A percentile compares a stretch with the other conserved stretches of the same genome.
Conservation (phyloP, 2,797 vertebrate genomes). For the Monodelphis domestica region DNA sequence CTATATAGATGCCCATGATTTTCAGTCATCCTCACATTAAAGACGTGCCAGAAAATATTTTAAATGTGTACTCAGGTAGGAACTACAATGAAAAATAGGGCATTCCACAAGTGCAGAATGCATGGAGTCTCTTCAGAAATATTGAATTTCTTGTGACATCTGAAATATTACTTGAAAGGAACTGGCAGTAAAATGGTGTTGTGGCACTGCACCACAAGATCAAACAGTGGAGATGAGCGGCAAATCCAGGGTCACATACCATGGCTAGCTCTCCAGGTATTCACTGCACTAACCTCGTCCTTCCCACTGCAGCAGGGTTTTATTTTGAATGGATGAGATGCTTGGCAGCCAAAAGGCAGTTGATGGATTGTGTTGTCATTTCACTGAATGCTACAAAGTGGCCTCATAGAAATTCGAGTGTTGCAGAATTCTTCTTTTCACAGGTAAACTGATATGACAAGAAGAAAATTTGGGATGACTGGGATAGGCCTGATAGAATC, state of each 20-base stretch:
- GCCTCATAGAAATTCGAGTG: background rate
- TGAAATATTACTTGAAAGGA: conserved; percentile 32
- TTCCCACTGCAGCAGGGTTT: background rate
- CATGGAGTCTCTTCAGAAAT: conserved; percentile 41
- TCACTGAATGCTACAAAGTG: conserved; percentile 7
- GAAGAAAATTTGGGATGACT: conserved; percentile 35
- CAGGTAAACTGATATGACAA: conserved; percentile 14
- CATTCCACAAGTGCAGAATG: conserved; percentile 35
- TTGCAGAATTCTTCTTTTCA: background rate
- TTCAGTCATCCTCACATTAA: background rate
- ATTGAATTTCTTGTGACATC: conserved; percentile 17
- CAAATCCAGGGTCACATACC: conserved; percentile 10
- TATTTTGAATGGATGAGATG: conserved; percentile 15
- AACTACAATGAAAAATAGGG: background rate
- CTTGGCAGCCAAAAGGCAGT: conserved; percentile 20
- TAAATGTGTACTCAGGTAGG: background rate
- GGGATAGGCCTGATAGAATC: conserved; percentile 13
- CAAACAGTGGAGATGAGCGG: background rate
- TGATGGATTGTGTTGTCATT: background rate
- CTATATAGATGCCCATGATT: background rate
- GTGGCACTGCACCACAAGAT: background rate
- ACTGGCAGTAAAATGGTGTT: background rate
- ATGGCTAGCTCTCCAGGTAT: background rate
- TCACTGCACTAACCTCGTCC: conserved; percentile 9
- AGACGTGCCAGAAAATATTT: conserved; percentile 6